Evolutionary conservation across 64 coral and sea anemone species (phyloP).

Genomic region (Anthopleura sola): DNA sequence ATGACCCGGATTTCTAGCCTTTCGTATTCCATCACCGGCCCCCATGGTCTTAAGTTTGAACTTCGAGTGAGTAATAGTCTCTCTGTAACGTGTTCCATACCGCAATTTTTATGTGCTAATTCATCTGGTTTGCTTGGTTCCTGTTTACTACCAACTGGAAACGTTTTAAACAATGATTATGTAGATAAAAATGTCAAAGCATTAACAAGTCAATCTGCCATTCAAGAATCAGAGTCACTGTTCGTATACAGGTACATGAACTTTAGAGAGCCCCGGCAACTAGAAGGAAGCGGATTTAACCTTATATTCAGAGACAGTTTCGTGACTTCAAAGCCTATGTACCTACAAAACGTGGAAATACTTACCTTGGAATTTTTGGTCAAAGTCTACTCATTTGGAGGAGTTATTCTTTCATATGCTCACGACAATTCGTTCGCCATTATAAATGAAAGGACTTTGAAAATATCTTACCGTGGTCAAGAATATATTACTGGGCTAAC

Average conservation of each 20-base stretch:
- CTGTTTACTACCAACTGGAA: conserved; percentile 25
- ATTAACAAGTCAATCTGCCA: conserved; percentile 25
- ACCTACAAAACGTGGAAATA: conserved; percentile 44
- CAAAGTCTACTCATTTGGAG: conserved; percentile 71
- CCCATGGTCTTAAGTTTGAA: conserved; percentile 48
- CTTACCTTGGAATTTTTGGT: conserved; percentile 81
- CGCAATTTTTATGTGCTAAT: conserved; percentile 53
- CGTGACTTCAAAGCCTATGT: conserved; percentile 56
- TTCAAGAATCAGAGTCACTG: conserved; percentile 43
- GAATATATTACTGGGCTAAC: conserved; percentile 58
- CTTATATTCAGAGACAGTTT: conserved; percentile 69
- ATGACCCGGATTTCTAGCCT: conserved; percentile 72
- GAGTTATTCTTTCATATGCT: conserved; percentile 72
- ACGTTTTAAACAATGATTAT: conserved; percentile 28
- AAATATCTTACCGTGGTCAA: conserved; percentile 40
- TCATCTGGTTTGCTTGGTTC: conserved; percentile 76
- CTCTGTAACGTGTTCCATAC: conserved; percentile 40
- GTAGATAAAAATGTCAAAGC: conserved; percentile 20
- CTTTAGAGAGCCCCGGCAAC: conserved; percentile 49
- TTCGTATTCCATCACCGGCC: conserved; percentile 62
- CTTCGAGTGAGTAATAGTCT: conserved; percentile 70
- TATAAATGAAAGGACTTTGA: conserved; percentile 43
- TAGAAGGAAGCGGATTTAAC: conserved; percentile 73
- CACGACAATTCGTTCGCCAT: conserved; percentile 53
- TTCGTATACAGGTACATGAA: conserved; percentile 56